Base-by-base conservation (phyloP, 2,888 invertebrate genomes). In the Eilema sororculum region DNA sequence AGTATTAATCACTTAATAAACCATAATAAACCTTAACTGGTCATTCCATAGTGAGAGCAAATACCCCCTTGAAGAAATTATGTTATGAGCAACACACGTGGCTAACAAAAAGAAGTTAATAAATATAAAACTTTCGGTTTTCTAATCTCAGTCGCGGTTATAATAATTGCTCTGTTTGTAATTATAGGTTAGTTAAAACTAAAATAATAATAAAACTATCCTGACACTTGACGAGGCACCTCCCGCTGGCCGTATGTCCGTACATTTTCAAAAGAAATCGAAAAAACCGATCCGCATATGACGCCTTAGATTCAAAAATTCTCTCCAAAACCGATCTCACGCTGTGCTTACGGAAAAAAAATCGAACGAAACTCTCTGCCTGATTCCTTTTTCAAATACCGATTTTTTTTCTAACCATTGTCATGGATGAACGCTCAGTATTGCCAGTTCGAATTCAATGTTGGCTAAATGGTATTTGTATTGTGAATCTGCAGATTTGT, bases 271-370 rank as follows among this genome's bases (percentile, higher is more conserved):
- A 81, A 87, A 78, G 85, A 86, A 87, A 77, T 77, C 70, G 10
- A 81, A 83, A 84, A 86, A 87, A 85, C 76, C 85, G 84, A 87
- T 87, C 86, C 84, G 89, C 90, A 91, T 92, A 93, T 93, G 94
- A 93, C 93, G 93, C 91, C 91, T 89, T 89, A 90, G 91, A 94
- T 93, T 90, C 92, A 77, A 93, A 41, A 93, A 93, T 91, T 93
- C 93, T 88, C 92, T 93, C 91, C 90, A 90, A 94, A 92, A 87
- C 88, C 75, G 93, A 89, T 95, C 95, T 93, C 95, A 95, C 95
- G 95, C 95, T 94, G 95, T 73, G 95, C 83, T 81, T 84, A 81
- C 73, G 71, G 78, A 90, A 89, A 93, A 92, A 93, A 92, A 88
- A 84, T 77, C 75, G 41, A 65, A 61, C 66, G 25, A 73, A n/a